A percentile compares a stretch with the other conserved stretches of the same genome.
Evolutionary conservation across 2,113 vertebrate species (phyloP).

Genomic region (Amphilophus citrinellus): DNA sequence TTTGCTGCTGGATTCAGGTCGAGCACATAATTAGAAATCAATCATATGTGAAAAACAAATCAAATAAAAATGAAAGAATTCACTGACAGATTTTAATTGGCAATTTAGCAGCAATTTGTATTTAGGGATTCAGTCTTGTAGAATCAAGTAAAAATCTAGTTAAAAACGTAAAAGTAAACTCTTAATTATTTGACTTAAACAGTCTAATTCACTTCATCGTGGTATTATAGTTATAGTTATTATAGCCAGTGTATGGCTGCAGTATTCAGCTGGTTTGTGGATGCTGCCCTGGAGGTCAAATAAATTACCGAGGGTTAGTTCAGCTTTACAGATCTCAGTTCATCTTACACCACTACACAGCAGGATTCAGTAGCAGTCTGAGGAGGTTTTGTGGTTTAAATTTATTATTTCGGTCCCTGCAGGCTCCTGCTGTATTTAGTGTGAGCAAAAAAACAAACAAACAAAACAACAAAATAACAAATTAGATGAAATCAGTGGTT

Average conservation of each 20-base stretch:
- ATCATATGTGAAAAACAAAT: not conserved
- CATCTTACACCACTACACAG: not conserved
- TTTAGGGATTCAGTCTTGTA: not conserved
- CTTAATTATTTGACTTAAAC: not conserved
- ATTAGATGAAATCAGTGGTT: not conserved
- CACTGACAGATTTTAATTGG: not conserved
- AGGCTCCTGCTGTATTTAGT: not conserved
- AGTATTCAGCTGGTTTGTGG: not conserved
- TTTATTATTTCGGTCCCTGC: not conserved
- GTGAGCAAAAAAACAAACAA: not conserved
- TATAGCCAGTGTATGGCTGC: not conserved
- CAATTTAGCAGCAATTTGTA: not conserved
- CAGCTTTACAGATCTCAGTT: slow-evolving; percentile 13
- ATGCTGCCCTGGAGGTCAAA: not conserved
- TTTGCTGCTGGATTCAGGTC: not conserved
- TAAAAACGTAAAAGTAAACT: not conserved
- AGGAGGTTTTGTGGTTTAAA: not conserved
- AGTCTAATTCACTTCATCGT: not conserved
- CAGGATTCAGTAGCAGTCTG: not conserved
- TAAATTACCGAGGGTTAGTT: slow-evolving; percentile 5
- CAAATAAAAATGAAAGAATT: not conserved
- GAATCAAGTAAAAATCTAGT: not conserved
- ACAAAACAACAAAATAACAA: not conserved
- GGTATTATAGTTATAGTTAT: not conserved
- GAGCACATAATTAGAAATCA: not conserved